Evolutionary conservation across 2,888 invertebrate genomes (phyloP), one percentile per base, ranked within the genome.

Genomic region (Dryocosmus kuriphilus): DNA sequence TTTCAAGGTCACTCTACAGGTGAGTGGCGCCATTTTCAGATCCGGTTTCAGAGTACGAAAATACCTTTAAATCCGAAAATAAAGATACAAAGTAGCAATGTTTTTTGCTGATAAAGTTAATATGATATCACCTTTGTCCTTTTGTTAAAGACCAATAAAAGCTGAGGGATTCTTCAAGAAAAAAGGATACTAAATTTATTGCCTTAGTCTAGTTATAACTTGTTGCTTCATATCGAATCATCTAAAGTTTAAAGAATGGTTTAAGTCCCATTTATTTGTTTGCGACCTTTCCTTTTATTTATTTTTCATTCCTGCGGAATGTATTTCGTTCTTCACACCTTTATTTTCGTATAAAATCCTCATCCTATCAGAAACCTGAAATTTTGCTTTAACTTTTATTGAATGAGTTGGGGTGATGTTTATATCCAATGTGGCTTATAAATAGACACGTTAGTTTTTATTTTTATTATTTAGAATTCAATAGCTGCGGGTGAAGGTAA

Each of bases 1-100:
- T 81, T 95, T 98, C 91, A 96, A 98, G 93, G 97, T 97, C 92
- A 98, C 98, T 67, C 92, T 98, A 78, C 97, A 98, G 93, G 95
- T 95, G 85, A 90, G 92, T 84, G 80, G 76, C 81, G 82, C 82
- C 30, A 51, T 71, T 71, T 71, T 71, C 46, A 71, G 46, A 71
- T 71, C 71, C 71, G 71, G 71, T 27, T 71, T 14, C n/a, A 46
- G 30, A 27, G 30, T 5, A 30, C 51, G 30, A 71, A 67, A 30
- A 51, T 51, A 14, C 46, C 46, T 51, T 11, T 30, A 9, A 71
- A 46, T 51, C 19, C 27, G 16, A 27, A 51, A 71, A 32, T 35
- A 63, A 63, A 63, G n/a, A 32, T 63, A 5, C n/a, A 6, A 11
- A 51, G 51, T 51, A 46, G 9, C 6, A 27, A 9, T 51, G 24